These are phyloP conservation scores for Thamnophis sirtalis DNA, from an alignment of 2,113 vertebrate genomes.

Conservation along the genomic window DNA sequence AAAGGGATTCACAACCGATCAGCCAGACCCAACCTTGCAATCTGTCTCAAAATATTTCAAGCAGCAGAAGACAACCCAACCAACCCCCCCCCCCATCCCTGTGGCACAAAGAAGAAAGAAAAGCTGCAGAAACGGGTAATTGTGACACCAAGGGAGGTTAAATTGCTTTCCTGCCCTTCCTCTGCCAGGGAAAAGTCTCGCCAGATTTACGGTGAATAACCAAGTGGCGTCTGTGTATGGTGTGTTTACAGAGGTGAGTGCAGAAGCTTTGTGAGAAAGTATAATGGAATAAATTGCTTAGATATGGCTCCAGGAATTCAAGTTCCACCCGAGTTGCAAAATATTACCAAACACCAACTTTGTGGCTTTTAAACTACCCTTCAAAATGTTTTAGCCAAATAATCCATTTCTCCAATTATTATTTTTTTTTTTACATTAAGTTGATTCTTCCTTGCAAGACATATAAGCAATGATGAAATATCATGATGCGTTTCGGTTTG, in stretches of 20 bases:
- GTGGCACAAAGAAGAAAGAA: background rate
- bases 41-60: background rate
- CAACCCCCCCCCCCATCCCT: background rate
- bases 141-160: background rate
- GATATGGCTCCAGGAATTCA: constrained; percentile 35
- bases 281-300: background rate
- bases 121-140: background rate
- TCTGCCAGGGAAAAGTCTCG: background rate
- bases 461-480: constrained; percentile 18
- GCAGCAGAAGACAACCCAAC: background rate
- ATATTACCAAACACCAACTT: constrained; percentile 27
- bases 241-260: background rate
- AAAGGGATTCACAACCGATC: background rate
- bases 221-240: background rate
- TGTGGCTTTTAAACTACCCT: constrained; percentile 4
- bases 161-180: background rate
- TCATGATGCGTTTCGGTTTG: constrained; percentile 27
- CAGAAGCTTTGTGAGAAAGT: background rate
- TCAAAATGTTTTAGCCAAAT: background rate
- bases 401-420: constrained; percentile 13
- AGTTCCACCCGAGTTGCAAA: constrained; percentile 9
- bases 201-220: background rate
- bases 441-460: constrained; percentile 17
- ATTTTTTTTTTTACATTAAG: constrained; percentile 13
- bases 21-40: background rate